Conservation (phyloP, 2,888 invertebrate species). For the Drosophila macrothrix region DNA sequence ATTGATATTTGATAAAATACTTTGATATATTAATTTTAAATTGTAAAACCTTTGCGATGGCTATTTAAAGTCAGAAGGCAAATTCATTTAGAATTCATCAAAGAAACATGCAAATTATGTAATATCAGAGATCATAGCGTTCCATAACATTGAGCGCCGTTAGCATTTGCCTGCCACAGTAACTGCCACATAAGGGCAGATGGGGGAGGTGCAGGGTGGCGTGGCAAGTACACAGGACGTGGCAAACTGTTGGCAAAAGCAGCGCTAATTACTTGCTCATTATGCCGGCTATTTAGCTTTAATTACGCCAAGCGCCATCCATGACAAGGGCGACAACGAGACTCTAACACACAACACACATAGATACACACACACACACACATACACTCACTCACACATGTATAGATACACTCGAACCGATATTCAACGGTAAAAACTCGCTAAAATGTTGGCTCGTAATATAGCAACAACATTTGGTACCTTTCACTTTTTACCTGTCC, state of each 20-base stretch:
- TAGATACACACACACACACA: constrained; percentile 20
- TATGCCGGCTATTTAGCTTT: constrained; percentile 81
- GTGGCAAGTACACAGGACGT: constrained; percentile 25
- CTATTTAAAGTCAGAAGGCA: not conserved
- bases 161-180: constrained; percentile 16
- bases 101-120: constrained; percentile 41
- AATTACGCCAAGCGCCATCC: constrained; percentile 77
- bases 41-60: not conserved
- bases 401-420: constrained; percentile 44
- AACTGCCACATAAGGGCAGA: constrained; percentile 24
- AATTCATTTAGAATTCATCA: constrained; percentile 3
- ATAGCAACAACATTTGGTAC: constrained; percentile 57
- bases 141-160: constrained; percentile 16
- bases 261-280: constrained; percentile 81
- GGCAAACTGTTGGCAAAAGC: constrained; percentile 70
- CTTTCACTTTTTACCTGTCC: constrained; percentile 72
- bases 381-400: constrained; percentile 10
- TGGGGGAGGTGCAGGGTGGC: not conserved
- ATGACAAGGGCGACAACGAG: constrained; percentile 69
- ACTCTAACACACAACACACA: constrained; percentile 27
- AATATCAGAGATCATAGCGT: constrained; percentile 30
- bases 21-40: constrained; percentile 6
- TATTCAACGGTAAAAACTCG: constrained; percentile 66
- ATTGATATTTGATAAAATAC: constrained; percentile 22
- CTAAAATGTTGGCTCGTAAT: constrained; percentile 54